Evolutionary conservation across 2,797 vertebrate species (phyloP).

Genomic region (Oreochromis grahami): DNA sequence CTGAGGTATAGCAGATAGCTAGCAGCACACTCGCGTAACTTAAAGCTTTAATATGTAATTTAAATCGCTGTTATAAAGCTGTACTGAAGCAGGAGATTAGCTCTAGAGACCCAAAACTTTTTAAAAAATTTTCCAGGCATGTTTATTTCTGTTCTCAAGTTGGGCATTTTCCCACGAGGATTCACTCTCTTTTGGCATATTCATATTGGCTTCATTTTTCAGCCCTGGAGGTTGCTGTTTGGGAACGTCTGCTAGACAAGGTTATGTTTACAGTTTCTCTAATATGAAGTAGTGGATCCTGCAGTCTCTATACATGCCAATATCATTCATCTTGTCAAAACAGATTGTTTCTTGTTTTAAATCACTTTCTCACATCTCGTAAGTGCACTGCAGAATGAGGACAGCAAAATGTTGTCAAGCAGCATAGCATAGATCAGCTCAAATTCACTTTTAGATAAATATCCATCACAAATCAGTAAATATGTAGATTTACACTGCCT

Average conservation of each 20-base stretch:
- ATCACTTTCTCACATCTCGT: not conserved
- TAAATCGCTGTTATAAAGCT: not conserved
- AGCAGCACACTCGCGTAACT: not conserved
- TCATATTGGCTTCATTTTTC: rapidly evolving
- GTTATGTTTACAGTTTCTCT: not conserved
- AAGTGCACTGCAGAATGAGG: not conserved
- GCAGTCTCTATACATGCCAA: not conserved
- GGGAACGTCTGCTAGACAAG: rapidly evolving
- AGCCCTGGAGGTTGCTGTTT: not conserved
- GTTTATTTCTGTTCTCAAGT: not conserved
- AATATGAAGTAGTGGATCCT: not conserved
- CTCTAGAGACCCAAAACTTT: not conserved
- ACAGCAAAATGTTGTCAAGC: not conserved
- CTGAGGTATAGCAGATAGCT: not conserved
- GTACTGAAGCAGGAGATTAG: not conserved
- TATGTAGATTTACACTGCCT: not conserved
- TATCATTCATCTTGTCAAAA: not conserved
- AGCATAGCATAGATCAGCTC: not conserved
- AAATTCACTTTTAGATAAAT: not conserved
- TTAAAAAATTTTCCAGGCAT: not conserved
- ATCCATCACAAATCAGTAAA: not conserved
- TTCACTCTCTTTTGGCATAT: not conserved
- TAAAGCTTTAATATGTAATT: not conserved
- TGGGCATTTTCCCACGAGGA: not conserved
- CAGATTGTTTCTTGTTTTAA: not conserved